Evolutionary conservation across 2,113 vertebrate species (phyloP).

Genomic region (Mungos mungo): DNA sequence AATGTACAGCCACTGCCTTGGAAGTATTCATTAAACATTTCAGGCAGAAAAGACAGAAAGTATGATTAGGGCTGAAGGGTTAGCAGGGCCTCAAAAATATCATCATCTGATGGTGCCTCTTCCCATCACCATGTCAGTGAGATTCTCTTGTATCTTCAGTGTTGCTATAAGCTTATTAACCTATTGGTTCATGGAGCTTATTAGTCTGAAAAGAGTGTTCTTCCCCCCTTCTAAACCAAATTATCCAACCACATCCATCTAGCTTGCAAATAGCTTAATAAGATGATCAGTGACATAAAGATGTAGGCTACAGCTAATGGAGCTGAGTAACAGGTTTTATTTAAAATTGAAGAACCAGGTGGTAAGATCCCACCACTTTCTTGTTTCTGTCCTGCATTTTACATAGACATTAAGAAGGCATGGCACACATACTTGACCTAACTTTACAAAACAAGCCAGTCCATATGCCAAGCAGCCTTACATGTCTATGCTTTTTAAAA

Average conservation of each 20-base stretch:
- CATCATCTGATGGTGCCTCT: background rate
- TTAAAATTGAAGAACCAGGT: conserved; percentile 5
- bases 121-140: background rate
- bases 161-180: conserved; percentile 40
- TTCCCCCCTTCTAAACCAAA: background rate
- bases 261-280: conserved; percentile 26
- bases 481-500: background rate
- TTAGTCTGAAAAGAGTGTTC: conserved; percentile 34
- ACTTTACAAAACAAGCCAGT: background rate
- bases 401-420: background rate
- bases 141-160: background rate
- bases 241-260: background rate
- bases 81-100: background rate
- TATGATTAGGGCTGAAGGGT: background rate
- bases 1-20: background rate
- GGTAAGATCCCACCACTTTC: background rate
- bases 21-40: background rate
- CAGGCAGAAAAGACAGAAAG: background rate
- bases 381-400: conserved; percentile 35
- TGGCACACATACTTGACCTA: background rate
- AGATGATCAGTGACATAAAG: background rate
- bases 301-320: conserved; percentile 18
- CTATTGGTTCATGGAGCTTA: background rate
- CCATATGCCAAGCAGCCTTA: background rate
- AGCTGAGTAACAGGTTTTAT: conserved; percentile 21